Percentiles rank a stretch among this genome's conserved stretches.
Conservation (phyloP, 2,113 vertebrate species). For the Petroica traversi region DNA sequence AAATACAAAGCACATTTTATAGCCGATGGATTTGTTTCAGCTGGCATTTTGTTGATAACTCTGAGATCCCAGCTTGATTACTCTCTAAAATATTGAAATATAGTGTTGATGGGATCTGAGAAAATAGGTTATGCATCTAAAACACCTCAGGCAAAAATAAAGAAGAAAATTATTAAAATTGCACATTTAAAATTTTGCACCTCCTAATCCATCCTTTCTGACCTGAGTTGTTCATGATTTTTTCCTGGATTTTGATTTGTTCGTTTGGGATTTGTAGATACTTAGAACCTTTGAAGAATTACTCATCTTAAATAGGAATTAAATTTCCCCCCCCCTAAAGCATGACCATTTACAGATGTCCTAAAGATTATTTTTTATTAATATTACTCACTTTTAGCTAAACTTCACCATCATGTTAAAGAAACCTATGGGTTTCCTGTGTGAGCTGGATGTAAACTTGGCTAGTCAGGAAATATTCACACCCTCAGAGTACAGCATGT, state of each 20-base stretch:
- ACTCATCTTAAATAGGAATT: not conserved
- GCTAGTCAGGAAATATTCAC: slow-evolving; percentile 34
- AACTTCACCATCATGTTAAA: not conserved
- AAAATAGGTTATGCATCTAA: not conserved
- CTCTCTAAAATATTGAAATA: slow-evolving; percentile 7
- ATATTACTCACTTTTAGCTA: not conserved
- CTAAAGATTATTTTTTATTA: not conserved
- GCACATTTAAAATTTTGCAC: not conserved
- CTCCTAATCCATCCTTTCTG: not conserved
- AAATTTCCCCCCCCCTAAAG: not conserved
- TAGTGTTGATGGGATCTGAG: not conserved
- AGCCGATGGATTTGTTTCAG: not conserved
- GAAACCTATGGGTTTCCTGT: not conserved
- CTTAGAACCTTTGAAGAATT: not conserved
- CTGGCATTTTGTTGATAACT: not conserved
- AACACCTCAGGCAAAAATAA: not conserved
- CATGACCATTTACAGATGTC: not conserved
- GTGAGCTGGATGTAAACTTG: slow-evolving; percentile 28
- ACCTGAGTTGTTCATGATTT: not conserved
- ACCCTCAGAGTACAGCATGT: slow-evolving; percentile 27
- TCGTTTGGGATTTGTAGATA: not conserved
- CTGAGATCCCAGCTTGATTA: not conserved
- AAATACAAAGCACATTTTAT: not conserved
- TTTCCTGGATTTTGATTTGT: not conserved
- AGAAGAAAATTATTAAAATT: not conserved